phyloP scores from a whole-genome alignment of 2,113 vertebrate species.

The Drymodes brunneopygia region DNA sequence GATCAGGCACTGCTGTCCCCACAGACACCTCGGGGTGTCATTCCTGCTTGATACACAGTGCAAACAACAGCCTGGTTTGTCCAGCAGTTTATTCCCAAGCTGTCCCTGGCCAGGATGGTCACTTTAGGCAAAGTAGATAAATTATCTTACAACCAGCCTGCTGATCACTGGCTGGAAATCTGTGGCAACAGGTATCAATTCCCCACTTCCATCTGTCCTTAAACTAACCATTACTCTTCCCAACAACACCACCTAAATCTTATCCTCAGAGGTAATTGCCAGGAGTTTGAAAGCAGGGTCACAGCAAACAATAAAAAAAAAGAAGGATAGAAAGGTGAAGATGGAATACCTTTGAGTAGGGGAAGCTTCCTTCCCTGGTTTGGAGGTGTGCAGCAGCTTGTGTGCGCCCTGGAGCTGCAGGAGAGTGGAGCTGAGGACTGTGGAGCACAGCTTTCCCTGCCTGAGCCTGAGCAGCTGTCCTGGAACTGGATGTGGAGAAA shows the following conservation, averaged over 20 bases:
- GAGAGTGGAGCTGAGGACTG: neutral
- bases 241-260: neutral
- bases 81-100: neutral
- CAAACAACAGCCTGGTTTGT: neutral
- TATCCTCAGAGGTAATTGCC: neutral
- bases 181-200: neutral
- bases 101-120: neutral
- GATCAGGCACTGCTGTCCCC: neutral
- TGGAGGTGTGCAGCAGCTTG: neutral
- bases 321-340: neutral
- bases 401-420: neutral
- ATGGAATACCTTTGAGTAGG: neutral
- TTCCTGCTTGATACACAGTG: neutral
- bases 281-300: neutral
- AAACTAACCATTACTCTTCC: neutral
- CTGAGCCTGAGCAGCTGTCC: neutral
- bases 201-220: neutral
- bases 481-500: neutral
- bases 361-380: neutral
- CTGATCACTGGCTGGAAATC: neutral
- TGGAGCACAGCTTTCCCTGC: rapidly evolving
- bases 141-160: neutral
- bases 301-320: neutral
- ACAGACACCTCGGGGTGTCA: neutral
- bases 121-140: neutral